Evolutionary conservation across 2,113 vertebrate species (phyloP).

Genomic region (Caloenas nicobarica): DNA sequence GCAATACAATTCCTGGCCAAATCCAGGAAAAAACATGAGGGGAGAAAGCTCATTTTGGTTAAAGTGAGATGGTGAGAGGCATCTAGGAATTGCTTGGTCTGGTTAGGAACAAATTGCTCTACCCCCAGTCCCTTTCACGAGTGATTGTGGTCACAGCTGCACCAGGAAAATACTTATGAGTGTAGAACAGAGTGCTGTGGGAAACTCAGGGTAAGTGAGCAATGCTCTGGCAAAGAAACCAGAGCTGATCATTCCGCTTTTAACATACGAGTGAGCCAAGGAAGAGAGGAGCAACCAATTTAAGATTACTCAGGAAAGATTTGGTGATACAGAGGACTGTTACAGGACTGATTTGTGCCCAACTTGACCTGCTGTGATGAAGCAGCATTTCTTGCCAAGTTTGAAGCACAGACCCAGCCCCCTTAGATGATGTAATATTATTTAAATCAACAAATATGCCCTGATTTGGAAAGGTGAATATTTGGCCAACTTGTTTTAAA

Average conservation of each 20-base stretch:
- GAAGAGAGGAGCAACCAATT: background rate
- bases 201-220: background rate
- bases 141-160: background rate
- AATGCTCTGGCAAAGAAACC: background rate
- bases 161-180: background rate
- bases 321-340: background rate
- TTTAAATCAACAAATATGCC: background rate
- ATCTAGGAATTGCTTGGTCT: background rate
- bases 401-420: background rate
- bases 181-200: background rate
- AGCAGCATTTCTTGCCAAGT: background rate
- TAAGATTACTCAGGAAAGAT: background rate
- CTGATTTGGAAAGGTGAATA: background rate
- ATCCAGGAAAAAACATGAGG: background rate
- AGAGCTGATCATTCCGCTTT: background rate
- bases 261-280: background rate
- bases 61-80: background rate
- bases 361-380: background rate
- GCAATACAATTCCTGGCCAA: background rate
- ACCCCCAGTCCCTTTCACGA: background rate
- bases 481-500: background rate
- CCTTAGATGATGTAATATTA: background rate
- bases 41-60: constrained; percentile 21
- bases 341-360: fast-evolving
- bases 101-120: background rate